Base-by-base conservation (phyloP, 1,140 invertebrate genomes). In the Meloidogyne exigua region DNA sequence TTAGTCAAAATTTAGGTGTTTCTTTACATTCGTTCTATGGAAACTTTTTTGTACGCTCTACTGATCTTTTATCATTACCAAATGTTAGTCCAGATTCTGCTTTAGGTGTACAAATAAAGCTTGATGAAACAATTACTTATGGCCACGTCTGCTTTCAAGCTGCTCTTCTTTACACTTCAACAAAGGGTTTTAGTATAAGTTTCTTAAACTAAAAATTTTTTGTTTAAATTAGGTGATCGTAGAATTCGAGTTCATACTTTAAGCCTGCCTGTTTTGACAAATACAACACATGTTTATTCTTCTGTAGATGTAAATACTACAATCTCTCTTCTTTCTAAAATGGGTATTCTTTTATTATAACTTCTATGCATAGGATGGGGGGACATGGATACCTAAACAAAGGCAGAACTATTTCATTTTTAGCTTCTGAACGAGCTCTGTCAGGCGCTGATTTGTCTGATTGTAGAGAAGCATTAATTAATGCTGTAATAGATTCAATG, bases 11-110 rank as follows among this genome's bases (percentile, higher is more conserved):
- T 82, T 65, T 39, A 89, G 88, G 90, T 21, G 88, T 99, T 64
- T 91, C 93, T 42, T 95, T 99, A 79, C 95, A 98, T 88, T 95
- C 95, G 80, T 99, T 99, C 91, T 95, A 99, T 90, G 97, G 97
- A 12, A 98, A 98, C 88, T 98, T 98, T 90, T 99, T 99, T 89
- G 96, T 99, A 49, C 91, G 97, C 23, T 98, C 96, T 0, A 97
- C 95, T 5, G 96, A 99, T 89, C 89, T 99, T 21, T 89, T 99
- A 23, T 95, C 94, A 44, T 89, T 99, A 77, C 95, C 97, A 32
- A 99, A 98, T 89, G 92, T 98, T 64, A 99, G 96, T 89, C 96
- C 96, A 0, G 97, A 99, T 89, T 92, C 95, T 39, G 95, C 95
- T 23, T 98, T 96, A 89, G 96, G 93, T 23, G 97, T 99, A 92